Evolutionary conservation across 2,113 vertebrate genomes (phyloP), one percentile per base, ranked within the genome.

Genomic region (Sceloporus undulatus): DNA sequence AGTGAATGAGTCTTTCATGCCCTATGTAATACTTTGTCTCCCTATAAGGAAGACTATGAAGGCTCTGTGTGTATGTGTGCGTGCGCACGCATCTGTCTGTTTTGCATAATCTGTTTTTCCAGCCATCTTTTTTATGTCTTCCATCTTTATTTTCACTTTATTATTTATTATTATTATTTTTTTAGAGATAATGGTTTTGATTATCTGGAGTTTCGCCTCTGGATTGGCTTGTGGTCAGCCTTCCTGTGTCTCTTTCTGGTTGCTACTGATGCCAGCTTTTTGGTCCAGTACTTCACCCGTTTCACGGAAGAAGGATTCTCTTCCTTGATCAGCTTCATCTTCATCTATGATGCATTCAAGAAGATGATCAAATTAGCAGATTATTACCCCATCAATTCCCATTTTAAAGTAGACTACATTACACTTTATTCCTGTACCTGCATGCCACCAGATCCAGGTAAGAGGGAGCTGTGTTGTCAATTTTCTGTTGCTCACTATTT

Each of bases 261-360:
- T 6, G 98, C 98, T 29, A 99, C 98, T 0, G 99, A 99, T 0
- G 98, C 99, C 96, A 99, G 98, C 94, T 99, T 97, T 95, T 88
- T 99, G 95, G 98, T 99, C 82, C 98, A 99, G 94, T 99, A 99
- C 94, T 99, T 99, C 90, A 99, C 99, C 14, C 98, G 99, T 38
- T 99, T 99, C 97, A 99, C 99, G 0, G 99, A 99, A 85, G 99
- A 99, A 90, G 99, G 99, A 0, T 99, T 99, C 93, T 98, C 99
- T 29, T 98, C 98, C 38, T 97, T 99, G 11, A 99, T 99, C 93
- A 99, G 98, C 96, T 99, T 99, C 97, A 99, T 99, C 93, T 99
- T 99, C 94, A 99, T 99, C 91, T 99, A 99, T 0, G 99, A 99
- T 77, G 97, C 99, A 94, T 98, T 99, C 95, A 99, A 99, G 96